phyloP scores from a whole-genome alignment of 2,888 invertebrate species.

The Hydrotaea diabolus region DNA sequence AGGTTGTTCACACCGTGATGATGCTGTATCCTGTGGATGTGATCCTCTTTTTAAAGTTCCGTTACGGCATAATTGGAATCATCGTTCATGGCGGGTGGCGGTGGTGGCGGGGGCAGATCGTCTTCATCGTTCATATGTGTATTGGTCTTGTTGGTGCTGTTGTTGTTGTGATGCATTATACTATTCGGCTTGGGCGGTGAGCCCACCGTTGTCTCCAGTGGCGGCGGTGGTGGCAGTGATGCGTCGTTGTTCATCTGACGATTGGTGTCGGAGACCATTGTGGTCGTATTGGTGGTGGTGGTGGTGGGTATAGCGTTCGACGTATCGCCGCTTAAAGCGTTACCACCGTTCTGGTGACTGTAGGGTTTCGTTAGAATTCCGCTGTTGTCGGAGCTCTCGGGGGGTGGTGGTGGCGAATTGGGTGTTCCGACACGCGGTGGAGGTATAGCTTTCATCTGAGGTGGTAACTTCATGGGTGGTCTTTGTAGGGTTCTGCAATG shows the following conservation, averaged over 20 bases:
- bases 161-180: conserved; percentile 68
- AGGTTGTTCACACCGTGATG: not conserved
- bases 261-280: conserved; percentile 53
- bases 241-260: conserved; percentile 71
- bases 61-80: conserved; percentile 81
- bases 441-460: conserved; percentile 81
- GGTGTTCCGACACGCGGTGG: conserved; percentile 80
- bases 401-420: conserved; percentile 74
- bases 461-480: conserved; percentile 80
- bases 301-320: conserved; percentile 56
- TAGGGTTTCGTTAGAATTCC: conserved; percentile 47
- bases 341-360: conserved; percentile 66
- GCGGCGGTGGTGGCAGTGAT: conserved; percentile 75
- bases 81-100: conserved; percentile 79
- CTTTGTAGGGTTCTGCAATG: conserved; percentile 78
- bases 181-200: conserved; percentile 69
- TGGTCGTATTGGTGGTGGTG: conserved; percentile 52
- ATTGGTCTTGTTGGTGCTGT: conserved; percentile 66
- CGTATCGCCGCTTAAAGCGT: conserved; percentile 46
- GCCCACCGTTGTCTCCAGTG: conserved; percentile 70
- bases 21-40: conserved; percentile 12
- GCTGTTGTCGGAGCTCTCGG: conserved; percentile 52
- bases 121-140: conserved; percentile 73
- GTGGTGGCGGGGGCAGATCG: conserved; percentile 78
- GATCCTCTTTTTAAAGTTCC: conserved; percentile 78